Percentiles rank a stretch among this genome's conserved stretches.
Conservation (phyloP, 2,113 vertebrate species). For the Lathamus discolor region DNA sequence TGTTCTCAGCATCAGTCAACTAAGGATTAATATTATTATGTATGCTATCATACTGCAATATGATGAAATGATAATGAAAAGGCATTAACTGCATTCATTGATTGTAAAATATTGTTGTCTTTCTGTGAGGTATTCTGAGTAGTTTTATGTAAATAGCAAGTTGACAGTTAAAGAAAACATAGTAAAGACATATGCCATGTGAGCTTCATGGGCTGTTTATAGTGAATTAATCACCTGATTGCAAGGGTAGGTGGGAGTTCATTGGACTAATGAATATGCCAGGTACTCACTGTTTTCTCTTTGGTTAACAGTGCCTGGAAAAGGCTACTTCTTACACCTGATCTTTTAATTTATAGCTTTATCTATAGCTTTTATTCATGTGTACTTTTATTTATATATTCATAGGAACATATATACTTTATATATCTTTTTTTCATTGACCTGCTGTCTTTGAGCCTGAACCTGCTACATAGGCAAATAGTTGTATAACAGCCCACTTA, state of each 20-base stretch:
- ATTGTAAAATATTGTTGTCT: not conserved
- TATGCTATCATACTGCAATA: not conserved
- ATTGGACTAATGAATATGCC: not conserved
- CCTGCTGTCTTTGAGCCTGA: not conserved
- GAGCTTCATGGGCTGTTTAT: not conserved
- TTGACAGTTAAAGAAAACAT: not conserved
- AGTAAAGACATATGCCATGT: not conserved
- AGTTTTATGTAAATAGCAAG: not conserved
- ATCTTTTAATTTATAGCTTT: not conserved
- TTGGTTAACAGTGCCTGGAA: not conserved
- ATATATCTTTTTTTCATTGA: not conserved
- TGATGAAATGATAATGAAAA: not conserved
- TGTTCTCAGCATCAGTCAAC: not conserved
- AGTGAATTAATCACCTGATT: not conserved
- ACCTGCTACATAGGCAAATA: not conserved
- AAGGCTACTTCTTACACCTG: not conserved
- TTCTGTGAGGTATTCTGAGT: not conserved
- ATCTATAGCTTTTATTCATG: not conserved
- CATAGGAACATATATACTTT: not conserved
- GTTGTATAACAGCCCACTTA: not conserved
- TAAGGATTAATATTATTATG: not conserved
- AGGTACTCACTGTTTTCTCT: not conserved
- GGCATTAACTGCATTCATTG: not conserved
- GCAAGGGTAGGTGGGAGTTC: not conserved
- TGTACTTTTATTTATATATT: not conserved